phyloP scores from a whole-genome alignment of 1,140 invertebrate genomes.

The Neelides sp. region DNA sequence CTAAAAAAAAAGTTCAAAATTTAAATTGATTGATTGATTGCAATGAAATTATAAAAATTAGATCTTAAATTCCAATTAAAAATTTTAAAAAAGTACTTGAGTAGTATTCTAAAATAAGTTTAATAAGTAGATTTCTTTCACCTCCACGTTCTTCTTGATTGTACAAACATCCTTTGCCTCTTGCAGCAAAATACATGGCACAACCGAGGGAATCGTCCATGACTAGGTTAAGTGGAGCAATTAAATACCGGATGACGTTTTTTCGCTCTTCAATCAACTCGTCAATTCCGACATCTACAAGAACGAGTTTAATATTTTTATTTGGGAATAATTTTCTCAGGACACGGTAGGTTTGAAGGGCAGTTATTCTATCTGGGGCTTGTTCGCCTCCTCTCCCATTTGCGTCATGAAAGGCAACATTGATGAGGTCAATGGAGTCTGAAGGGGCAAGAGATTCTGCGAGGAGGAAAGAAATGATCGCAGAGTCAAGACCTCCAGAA shows the following conservation, averaged over 20 bases:
- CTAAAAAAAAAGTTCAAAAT: no score
- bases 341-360: constrained; percentile 56
- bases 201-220: constrained; percentile 89
- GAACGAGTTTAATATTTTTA: constrained; percentile 34
- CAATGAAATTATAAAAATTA: no score
- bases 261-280: constrained; percentile 49
- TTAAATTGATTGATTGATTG: no score
- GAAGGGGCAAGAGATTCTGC: constrained; percentile 52
- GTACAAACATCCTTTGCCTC: constrained; percentile 46
- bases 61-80: no score
- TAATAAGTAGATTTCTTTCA: constrained; percentile 34
- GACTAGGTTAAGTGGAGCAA: constrained; percentile 70
- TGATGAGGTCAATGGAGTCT: constrained; percentile 74
- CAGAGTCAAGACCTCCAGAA: constrained; percentile 91
- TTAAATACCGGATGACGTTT: constrained; percentile 53
- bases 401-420: constrained; percentile 73
- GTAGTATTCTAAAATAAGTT: no score
- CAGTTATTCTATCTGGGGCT: constrained; percentile 57
- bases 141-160: constrained; percentile 31
- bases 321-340: constrained; percentile 50
- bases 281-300: constrained; percentile 61
- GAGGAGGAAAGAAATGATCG: constrained; percentile 66
- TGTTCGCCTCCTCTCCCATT: constrained; percentile 29
- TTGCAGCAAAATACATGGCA: constrained; percentile 89
- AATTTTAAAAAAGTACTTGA: no score